These are phyloP conservation scores for Spisula solida DNA, from an alignment of 2,888 invertebrate species.

Conservation along the genomic window DNA sequence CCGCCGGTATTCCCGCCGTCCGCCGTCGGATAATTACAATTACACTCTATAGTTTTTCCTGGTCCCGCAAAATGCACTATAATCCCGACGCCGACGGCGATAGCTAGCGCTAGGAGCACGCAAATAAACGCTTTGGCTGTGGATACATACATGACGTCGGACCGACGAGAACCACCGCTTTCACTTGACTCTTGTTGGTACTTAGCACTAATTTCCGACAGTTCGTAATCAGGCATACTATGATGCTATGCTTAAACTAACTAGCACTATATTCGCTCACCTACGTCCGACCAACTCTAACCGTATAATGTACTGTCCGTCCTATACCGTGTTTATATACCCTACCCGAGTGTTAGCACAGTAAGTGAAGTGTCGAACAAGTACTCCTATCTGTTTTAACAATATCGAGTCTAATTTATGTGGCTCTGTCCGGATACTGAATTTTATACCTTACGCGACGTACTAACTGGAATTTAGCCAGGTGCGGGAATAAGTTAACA, in stretches of 20 bases:
- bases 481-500: too few relatives aligned
- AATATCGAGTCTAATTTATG: too few relatives aligned
- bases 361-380: background rate
- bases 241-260: too few relatives aligned
- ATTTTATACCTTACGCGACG: too few relatives aligned
- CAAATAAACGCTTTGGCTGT: conserved; percentile 77
- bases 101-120: conserved; percentile 75
- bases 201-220: conserved; percentile 59
- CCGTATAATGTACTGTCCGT: background rate
- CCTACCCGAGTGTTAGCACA: background rate
- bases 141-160: conserved; percentile 70
- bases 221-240: conserved; percentile 59
- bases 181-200: conserved; percentile 49
- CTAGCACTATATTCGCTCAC: background rate
- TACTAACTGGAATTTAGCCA: too few relatives aligned
- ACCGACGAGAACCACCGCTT: conserved; percentile 1
- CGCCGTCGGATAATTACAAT: conserved; percentile 64
- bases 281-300: background rate
- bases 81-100: conserved; percentile 82
- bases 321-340: background rate
- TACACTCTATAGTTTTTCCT: conserved; percentile 88
- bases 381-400: background rate
- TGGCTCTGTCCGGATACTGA: too few relatives aligned
- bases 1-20: conserved; percentile 40
- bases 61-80: conserved; percentile 80